Base-by-base conservation (phyloP, 2,888 invertebrate species). In the Merodon equestris region DNA sequence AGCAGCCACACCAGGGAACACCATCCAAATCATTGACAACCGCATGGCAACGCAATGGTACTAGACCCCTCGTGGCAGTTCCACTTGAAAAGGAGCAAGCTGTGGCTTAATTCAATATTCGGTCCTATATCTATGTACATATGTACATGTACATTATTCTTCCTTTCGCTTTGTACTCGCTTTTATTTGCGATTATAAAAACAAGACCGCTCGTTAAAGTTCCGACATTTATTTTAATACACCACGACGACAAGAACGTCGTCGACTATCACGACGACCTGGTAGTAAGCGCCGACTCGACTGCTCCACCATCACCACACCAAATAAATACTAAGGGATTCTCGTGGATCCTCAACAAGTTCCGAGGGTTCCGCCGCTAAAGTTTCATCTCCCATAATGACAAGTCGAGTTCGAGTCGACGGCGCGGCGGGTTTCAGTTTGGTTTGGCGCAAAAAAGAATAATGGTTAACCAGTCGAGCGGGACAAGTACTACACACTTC, bases 201-300 rank as follows among this genome's bases (percentile, higher is more conserved):
- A 77, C 77, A 77, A 77, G 77, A 77, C 67, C 64, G 64, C 74
- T 79, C 79, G 79, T 79, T 79, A 79, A 79, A 79, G 70, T 68
- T 70, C 74, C 74, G 70, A 60, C 64, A 70, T 77, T 77, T 77
- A 77, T 77, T 73, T 77, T 63, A 73, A 73, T 77, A 77, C 68
- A 54, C 57, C 48, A 36, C 53, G 36, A 19, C 13, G 5, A 53
- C 60, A 27, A 45, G 9, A 9, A 42, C 19, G 34, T 1, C 36
- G 48, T n/a, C n/a, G n/a, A 10, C 36, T 10, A 63, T 18, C n/a
- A 10, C 5, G 38, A 64, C 38, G 36, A 56, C 54, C 53, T 66
- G 34, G 27, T 54, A 54, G 64, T 63, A 79, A 79, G 56, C 79
- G 74, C 74, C 74, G 51, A 79, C 58, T 74, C 74, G 2, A 4